A percentile compares a stretch with the other conserved stretches of the same genome.
phyloP scores from a whole-genome alignment of 2,113 vertebrate genomes.

The Acrocephalus kingi region DNA sequence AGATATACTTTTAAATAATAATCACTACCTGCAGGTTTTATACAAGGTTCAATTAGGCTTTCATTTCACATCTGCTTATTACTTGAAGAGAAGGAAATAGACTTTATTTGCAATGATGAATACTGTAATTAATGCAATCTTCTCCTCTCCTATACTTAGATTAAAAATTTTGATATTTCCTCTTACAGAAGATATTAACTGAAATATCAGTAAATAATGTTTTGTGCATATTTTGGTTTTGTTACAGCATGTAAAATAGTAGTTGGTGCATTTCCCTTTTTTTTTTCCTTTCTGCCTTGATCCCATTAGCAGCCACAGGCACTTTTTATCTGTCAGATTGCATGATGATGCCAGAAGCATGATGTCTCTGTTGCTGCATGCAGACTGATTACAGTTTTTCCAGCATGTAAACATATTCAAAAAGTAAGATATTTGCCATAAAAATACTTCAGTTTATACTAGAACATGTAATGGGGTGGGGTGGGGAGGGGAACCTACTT shows the following conservation, averaged over 20 bases:
- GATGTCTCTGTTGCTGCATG: constrained; percentile 22
- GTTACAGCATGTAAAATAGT: constrained; percentile 32
- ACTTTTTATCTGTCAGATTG: not conserved
- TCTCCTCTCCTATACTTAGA: constrained; percentile 9
- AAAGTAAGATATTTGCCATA: constrained; percentile 45
- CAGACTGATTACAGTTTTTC: not conserved
- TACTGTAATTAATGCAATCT: constrained; percentile 41
- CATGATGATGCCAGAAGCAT: constrained; percentile 6
- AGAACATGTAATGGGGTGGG: not conserved
- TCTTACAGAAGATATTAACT: constrained; percentile 17
- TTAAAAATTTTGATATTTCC: constrained; percentile 27
- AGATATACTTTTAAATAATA: constrained; percentile 66
- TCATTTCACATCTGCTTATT: constrained; percentile 58
- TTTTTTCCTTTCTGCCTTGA: not conserved
- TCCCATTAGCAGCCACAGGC: not conserved
- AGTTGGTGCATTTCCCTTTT: not conserved
- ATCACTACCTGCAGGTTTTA: constrained; percentile 69
- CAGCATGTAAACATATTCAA: constrained; percentile 14
- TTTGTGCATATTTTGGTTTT: not conserved
- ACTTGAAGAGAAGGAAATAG: constrained; percentile 42
- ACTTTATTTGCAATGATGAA: constrained; percentile 45
- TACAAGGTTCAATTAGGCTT: constrained; percentile 61
- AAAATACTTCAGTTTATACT: constrained; percentile 14
- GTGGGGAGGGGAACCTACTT: not conserved
- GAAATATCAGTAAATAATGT: not conserved